Conservation (phyloP, 2,888 invertebrate genomes). For the Gastracanthus pulcherrimus region DNA sequence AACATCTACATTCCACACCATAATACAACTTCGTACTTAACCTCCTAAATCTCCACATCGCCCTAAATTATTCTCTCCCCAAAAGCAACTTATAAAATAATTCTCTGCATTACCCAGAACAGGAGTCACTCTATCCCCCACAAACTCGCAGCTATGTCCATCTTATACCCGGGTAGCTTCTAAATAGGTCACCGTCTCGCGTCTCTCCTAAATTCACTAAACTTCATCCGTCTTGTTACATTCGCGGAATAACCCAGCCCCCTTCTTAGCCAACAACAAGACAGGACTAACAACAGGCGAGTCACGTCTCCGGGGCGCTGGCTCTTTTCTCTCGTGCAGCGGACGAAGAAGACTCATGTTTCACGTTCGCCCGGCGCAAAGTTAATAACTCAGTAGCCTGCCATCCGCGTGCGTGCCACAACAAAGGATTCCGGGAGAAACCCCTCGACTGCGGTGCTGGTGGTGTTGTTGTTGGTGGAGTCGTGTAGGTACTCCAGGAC, state of each 20-base stretch:
- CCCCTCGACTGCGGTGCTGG: not conserved
- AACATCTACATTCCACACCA: no score
- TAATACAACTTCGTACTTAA: no score
- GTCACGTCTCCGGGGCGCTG: constrained; percentile 6
- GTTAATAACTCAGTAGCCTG: constrained; percentile 62
- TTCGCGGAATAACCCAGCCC: not conserved
- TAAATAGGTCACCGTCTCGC: not conserved
- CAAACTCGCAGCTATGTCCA: not conserved
- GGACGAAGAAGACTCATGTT: constrained; percentile 55
- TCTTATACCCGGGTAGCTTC: no score
- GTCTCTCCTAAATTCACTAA: not conserved
- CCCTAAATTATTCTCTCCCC: no score
- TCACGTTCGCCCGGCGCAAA: constrained; percentile 58
- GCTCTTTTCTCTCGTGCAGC: not conserved
- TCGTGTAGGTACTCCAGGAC: no score
- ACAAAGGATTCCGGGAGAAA: constrained; percentile 59
- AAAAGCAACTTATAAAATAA: no score
- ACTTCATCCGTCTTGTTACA: not conserved
- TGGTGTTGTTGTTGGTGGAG: no score
- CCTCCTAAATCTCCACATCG: no score
- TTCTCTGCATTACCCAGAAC: no score
- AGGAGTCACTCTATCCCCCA: no score
- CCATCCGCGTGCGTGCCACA: constrained; percentile 52
- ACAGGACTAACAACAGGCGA: not conserved
- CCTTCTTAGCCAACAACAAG: constrained; percentile 22